These are phyloP conservation scores for Babylonia areolata DNA, from an alignment of 1,140 invertebrate genomes.

Conservation along the genomic window DNA sequence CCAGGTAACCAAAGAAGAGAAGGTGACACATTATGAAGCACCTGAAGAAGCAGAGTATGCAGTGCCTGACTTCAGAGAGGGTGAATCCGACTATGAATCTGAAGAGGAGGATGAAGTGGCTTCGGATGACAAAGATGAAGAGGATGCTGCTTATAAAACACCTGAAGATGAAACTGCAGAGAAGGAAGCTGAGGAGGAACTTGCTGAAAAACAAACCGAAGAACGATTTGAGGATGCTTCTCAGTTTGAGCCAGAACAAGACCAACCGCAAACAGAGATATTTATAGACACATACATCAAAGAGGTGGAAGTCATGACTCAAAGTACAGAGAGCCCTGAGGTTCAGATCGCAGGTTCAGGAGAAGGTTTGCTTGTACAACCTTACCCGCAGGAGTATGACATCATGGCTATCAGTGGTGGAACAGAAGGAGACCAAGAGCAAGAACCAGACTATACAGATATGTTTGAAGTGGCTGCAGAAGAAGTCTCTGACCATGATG, in stretches of 20 bases:
- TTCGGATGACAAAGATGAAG: conserved; percentile 12
- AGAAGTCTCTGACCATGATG: conserved; percentile 18
- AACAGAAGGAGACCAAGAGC: conserved; percentile 26
- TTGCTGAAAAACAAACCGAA: conserved; percentile 35
- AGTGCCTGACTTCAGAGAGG: conserved; percentile 14
- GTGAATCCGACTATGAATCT: conserved; percentile 31
- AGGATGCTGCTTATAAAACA: conserved; percentile 28
- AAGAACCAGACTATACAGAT: conserved; percentile 15
- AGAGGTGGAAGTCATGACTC: neutral
- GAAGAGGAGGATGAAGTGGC: conserved; percentile 24
- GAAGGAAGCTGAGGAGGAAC: conserved; percentile 34
- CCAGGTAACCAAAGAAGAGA: neutral
- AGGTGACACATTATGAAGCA: neutral
- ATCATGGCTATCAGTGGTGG: conserved; percentile 35
- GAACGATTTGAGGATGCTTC: conserved; percentile 26
- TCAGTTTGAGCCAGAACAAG: neutral
- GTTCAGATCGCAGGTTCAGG: conserved; percentile 5
- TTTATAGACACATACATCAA: neutral
- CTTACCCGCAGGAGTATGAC: conserved; percentile 27
- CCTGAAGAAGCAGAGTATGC: conserved; percentile 24
- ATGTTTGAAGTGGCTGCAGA: conserved; percentile 16
- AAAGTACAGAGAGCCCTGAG: conserved; percentile 1
- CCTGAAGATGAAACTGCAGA: conserved; percentile 22
- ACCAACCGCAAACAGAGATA: neutral
- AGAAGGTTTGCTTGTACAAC: conserved; percentile 20